A percentile compares a stretch with the other conserved stretches of the same genome.
phyloP scores from a whole-genome alignment of 2,888 invertebrate species.

The Trachelus iudaicus region DNA sequence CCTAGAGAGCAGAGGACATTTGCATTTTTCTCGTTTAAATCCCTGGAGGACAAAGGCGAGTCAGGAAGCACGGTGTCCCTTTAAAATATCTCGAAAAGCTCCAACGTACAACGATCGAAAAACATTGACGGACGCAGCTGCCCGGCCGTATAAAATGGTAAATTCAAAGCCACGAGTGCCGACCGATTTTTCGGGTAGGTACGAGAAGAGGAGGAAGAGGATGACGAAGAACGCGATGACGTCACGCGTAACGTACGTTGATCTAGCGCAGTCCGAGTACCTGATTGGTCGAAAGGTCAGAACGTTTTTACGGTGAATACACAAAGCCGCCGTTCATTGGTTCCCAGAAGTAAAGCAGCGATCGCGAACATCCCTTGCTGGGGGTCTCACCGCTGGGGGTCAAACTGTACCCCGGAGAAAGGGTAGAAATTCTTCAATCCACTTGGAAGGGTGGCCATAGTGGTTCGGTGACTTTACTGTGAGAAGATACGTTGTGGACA shows the following conservation, averaged over 20 bases:
- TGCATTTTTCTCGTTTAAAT: slow-evolving; percentile 46
- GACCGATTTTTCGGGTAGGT: not conserved
- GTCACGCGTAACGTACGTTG: not conserved
- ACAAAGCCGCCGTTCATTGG: not conserved
- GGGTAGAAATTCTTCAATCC: not conserved
- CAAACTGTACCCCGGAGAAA: not conserved
- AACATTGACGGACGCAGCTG: not conserved
- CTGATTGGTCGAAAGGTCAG: not conserved
- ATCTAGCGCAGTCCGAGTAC: not conserved
- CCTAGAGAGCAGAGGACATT: slow-evolving; percentile 37
- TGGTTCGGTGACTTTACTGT: slow-evolving; percentile 48
- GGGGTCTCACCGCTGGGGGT: slow-evolving; percentile 1
- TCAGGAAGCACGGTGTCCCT: slow-evolving; percentile 38
- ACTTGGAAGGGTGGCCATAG: slow-evolving; percentile 1
- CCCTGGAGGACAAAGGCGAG: slow-evolving; percentile 26
- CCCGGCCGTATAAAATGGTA: not conserved
- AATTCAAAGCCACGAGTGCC: not conserved
- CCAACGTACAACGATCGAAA: slow-evolving; percentile 4
- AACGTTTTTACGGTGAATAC: not conserved
- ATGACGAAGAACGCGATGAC: not conserved
- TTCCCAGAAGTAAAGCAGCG: not conserved
- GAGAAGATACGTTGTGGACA: slow-evolving; percentile 63
- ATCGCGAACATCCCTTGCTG: not conserved
- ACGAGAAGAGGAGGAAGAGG: not conserved
- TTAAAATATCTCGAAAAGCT: slow-evolving; percentile 32